Base-by-base conservation (phyloP, 2,888 invertebrate genomes). In the Elgonia sp. region DNA sequence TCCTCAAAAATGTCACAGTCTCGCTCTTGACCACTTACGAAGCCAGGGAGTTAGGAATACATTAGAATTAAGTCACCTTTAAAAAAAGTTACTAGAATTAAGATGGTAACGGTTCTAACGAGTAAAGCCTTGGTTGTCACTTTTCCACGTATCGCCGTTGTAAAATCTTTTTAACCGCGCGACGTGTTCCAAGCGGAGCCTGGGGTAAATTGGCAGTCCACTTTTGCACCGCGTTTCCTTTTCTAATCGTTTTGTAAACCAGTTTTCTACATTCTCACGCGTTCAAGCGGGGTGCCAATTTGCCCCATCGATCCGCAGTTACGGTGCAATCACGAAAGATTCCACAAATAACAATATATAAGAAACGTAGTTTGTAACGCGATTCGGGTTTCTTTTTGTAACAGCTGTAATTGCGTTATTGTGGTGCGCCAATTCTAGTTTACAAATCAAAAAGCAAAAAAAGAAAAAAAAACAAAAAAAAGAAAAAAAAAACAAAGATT, bases 221-320 rank as follows among this genome's bases (percentile, higher is more conserved):
- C n/a, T 6, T 4, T 63, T 21, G 55, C 39, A 29, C 50, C 65
- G 42, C 40, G 57, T 73, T 79, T 79, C 84, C 57, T 73, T 85
- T 85, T 85, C 29, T 84, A 80, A 80, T 72, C 53, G 20, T 73
- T 85, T 84, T 85, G 20, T 85, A 73, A 85, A 73, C 79, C 84
- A 60, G 50, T 73, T 85, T 79, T 85, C 65, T 85, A 79, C 72
- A 85, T 80, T 73, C 79, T 65, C 72, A 73, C 29, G 29, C 29
- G 29, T 29, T 29, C 29, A 29, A 5, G 29, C 29, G 29, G 29
- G 29, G 29, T 29, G 63, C 42, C 42, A 53, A n/a, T 42, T 67
- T 55, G 29, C 29, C 29, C 29, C 5, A 29, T 29, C 29, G 29
- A 29, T 29, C 29, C 29, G 29, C 29, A 29, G 63, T 12, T 62